Base-by-base conservation (phyloP, 2,797 vertebrate genomes). In the Tolypeutes matacus region DNA sequence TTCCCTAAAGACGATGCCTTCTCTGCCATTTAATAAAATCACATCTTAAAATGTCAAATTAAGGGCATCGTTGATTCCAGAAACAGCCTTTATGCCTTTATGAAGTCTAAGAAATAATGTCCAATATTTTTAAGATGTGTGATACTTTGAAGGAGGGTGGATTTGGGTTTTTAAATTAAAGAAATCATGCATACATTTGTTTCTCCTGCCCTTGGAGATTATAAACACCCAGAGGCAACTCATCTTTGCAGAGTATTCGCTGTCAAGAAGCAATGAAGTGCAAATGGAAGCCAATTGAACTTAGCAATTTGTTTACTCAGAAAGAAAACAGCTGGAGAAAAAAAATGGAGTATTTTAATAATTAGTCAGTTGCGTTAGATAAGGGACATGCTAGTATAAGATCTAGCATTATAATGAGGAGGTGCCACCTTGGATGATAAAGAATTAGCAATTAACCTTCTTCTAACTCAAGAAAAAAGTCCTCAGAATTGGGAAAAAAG, bases 181-280 rank as follows among this genome's bases (percentile, higher is more conserved):
- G 25, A 97, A 98, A 96, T 96, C 77, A 96, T 39, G 27, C 42
- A 96, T 92, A 89, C 18, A 72, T 97, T 98, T 96, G 70, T 84
- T 97, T 96, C 90, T 93, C 93, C 85, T 97, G 78, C 69, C 98
- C 93, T 88, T 95, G 82, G 94, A 98, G 96, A 97, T 97, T 95
- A 96, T 27, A 94, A 97, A 97, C 49, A 90, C 94, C 94, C 96
- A 67, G 42, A 97, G 95, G 97, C 96, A 95, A 88, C 73, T 96
- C 84, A 90, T 98, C 98, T 98, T 97, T 96, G 95, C 49, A 53
- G 90, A 67, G 7, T 69, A 65, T 85, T 97, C 97, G 86, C 97
- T 97, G 97, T 98, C 97, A 98, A 97, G 96, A 98, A 96, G 97
- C 97, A 97, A 96, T 96, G 97, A 98, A 98, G 97, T 98, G 96